Evolutionary conservation across 2,797 vertebrate species (phyloP), one percentile per base, ranked within the genome.

Genomic region (Thaleichthys pacificus): DNA sequence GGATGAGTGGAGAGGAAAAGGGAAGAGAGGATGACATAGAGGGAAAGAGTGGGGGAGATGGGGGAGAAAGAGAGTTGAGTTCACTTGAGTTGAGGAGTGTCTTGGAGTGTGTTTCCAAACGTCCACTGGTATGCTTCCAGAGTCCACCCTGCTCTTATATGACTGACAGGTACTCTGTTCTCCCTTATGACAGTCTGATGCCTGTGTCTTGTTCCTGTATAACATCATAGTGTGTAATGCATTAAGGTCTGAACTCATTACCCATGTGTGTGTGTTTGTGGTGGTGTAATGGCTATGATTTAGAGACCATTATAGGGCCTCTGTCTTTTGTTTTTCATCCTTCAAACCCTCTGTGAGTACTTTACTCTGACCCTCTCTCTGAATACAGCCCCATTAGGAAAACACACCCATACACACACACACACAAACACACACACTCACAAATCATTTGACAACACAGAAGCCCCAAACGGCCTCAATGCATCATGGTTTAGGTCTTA

Each of bases 231-330:
- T 47, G 42, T 47, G 42, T 14, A 12, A 47, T 14, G 42, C 42
- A 47, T 47, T 47, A 47, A 14, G 42, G 32, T 35, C 32, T 35
- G 32, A 35, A 35, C 32, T 35, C 32, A 35, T 35, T 35, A 8
- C 7, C 32, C 32, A 35, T 7, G 72, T 21, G 24, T 68, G 70
- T 12, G 4, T n/a, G 32, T 38, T n/a, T 26, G 2, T 0, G 22
- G 54, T 58, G 54, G 49, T 67, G 24, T 24, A 30, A 38, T 57
- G 19, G 28, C 49, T 70, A 4, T 67, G 65, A 47, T 62, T 62
- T 22, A 62, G 22, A 30, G 61, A 30, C 28, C 28, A 62, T 62
- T 28, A 35, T 14, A 56, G 51, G 19, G 51, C 4, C 19, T 17
- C 15, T 56, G 51, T 8, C 51, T 56, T 56, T n/a, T 56, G 51